Base-by-base conservation (phyloP, 2,888 invertebrate genomes). In the Oscheius onirici region DNA sequence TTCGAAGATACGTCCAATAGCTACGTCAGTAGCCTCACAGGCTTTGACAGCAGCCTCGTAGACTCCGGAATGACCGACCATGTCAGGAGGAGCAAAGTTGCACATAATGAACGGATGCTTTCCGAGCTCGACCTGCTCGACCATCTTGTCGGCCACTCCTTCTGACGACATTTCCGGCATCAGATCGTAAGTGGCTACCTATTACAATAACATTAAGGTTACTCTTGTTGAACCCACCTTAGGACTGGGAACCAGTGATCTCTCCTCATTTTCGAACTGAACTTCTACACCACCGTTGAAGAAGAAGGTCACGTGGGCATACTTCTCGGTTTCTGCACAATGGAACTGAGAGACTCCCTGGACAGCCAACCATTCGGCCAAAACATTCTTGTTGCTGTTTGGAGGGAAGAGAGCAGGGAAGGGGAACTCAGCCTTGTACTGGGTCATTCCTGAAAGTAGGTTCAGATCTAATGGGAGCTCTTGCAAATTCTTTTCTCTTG, bases 261-360 rank as follows among this genome's bases (percentile, higher is more conserved):
- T 81, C 17, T 89, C 89, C 79, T 89, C 89, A 49, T 79, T 80
- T 17, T 86, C 85, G 73, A 89, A 90, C 26, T 84, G 84, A 34
- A 82, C 82, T 76, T 89, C 89, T 52, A 85, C 83, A 5, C 89
- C 89, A n/a, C 89, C 89, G 73, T 89, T 89, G 85, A 89, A 89
- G 84, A 89, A 89, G 80, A 90, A 89, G 0, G 89, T 89, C n/a
- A 89, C 89, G 73, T 89, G 89, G 13, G 89, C 89, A 79, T 90
- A 89, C 67, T 80, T 79, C 68, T 79, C 75, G 24, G 82, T 82
- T 80, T 88, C 88, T 10, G 89, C 89, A 74, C 89, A 89, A 71
- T 90, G 89, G 75, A 85, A 89, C 71, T 89, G 89, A 1, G 87
- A 63, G 10, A 88, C 77, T 10, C 83, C 82, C 74, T 76, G 57